A percentile compares a stretch with the other conserved stretches of the same genome.
These are phyloP conservation scores for Onchidella celtica DNA, from an alignment of 2,888 invertebrate species.

Conservation along the genomic window DNA sequence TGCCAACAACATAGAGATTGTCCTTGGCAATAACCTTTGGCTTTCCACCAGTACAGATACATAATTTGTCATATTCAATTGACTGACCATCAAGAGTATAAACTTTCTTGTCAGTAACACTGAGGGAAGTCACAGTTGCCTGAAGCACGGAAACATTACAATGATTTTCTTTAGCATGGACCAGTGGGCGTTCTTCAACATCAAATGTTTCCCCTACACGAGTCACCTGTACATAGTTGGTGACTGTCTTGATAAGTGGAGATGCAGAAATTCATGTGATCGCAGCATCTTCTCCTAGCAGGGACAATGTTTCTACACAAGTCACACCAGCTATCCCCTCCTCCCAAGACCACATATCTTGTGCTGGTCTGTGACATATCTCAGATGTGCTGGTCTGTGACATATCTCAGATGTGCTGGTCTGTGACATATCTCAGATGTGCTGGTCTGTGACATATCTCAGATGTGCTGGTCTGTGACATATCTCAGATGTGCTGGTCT, in stretches of 20 bases:
- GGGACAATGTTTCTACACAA: slow-evolving; percentile 89
- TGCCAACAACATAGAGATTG: slow-evolving; percentile 87
- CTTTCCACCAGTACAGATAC: slow-evolving; percentile 93
- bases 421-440: too few species aligned
- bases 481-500: too few species aligned
- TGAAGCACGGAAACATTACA: slow-evolving; percentile 86
- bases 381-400: too few species aligned
- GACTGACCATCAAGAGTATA: slow-evolving; percentile 53
- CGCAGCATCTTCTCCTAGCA: slow-evolving; percentile 86
- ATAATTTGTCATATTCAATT: slow-evolving; percentile 87
- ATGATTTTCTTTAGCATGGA: slow-evolving; percentile 65
- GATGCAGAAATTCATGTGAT: slow-evolving; percentile 91
- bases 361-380: slow-evolving; percentile 19
- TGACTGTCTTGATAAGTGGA: slow-evolving; percentile 92
- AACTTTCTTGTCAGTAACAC: slow-evolving; percentile 78
- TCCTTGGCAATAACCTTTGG: slow-evolving; percentile 84
- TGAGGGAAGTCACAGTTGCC: slow-evolving; percentile 74
- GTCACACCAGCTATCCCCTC: slow-evolving; percentile 98
- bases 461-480: too few species aligned
- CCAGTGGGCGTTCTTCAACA: slow-evolving; percentile 87
- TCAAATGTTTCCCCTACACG: slow-evolving; percentile 82
- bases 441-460: too few species aligned
- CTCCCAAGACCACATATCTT: slow-evolving; percentile 91
- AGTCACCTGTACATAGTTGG: slow-evolving; percentile 87
- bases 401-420: too few species aligned